phyloP scores from a whole-genome alignment of 2,113 vertebrate genomes.

The Oncorhynchus keta region DNA sequence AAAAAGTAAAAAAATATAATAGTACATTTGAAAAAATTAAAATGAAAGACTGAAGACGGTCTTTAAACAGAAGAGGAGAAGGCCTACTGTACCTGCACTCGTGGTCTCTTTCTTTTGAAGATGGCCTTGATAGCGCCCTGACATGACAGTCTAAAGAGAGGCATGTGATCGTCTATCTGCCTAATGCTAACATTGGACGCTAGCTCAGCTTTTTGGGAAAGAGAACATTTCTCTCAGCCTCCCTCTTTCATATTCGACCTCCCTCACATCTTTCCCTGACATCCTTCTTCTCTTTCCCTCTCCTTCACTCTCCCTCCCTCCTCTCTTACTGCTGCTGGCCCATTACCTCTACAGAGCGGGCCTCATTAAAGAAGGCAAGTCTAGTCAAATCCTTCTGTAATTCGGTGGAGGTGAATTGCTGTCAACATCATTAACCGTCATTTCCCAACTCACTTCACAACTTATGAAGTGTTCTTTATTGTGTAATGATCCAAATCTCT shows the following conservation, averaged over 20 bases:
- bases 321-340: conserved; percentile 64
- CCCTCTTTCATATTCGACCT: conserved; percentile 17
- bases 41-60: too few relatives aligned
- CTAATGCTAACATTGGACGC: conserved; percentile 36
- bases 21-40: too few relatives aligned
- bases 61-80: conserved; percentile 12
- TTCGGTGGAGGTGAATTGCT: conserved; percentile 81
- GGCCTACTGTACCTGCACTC: too few relatives aligned
- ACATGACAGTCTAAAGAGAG: conserved; percentile 50
- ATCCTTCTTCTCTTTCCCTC: conserved; percentile 8
- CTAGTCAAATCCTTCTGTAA: conserved; percentile 81
- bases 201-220: conserved; percentile 32
- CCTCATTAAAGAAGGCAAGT: conserved; percentile 82
- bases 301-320: conserved; percentile 26
- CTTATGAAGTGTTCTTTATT: conserved; percentile 84
- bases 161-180: conserved; percentile 42
- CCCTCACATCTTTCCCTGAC: background rate
- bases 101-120: conserved; percentile 27
- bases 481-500: conserved; percentile 83
- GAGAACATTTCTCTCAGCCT: conserved; percentile 24
- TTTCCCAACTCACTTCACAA: conserved; percentile 75
- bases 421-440: conserved; percentile 85
- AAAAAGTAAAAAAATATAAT: too few relatives aligned
- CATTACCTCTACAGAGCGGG: conserved; percentile 80
- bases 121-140: conserved; percentile 28